Base-by-base conservation (phyloP, 2,888 invertebrate genomes). In the Lochmaea crataegi region DNA sequence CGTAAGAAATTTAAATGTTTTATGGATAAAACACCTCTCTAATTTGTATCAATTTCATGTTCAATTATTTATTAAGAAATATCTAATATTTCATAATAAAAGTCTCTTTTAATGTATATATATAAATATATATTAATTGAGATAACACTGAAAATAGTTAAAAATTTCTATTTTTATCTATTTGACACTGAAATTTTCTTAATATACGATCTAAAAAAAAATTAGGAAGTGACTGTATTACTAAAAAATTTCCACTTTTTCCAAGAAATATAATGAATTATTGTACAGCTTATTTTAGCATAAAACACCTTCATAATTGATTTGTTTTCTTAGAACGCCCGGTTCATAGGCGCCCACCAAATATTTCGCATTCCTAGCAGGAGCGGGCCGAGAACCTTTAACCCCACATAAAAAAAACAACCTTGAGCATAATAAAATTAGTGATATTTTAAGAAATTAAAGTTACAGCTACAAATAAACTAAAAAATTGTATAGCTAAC, bases 141-240 rank as follows among this genome's bases (percentile, higher is more conserved):
- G 0, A 0, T 32, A 32, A 4, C 6, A 32, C 32, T 32, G 6
- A 42, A 42, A 42, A 42, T 42, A 42, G 42, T 42, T 42, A 14
- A 45, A 38, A 14, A 45, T 45, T 45, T 45, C 45, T 45, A 12
- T 45, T 45, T 45, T 45, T 45, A 45, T 11, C 12, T 45, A 14
- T 45, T 45, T 45, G 45, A 12, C 45, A 45, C 14, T 45, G 45
- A 42, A 10, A 42, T 42, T 32, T 12, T 42, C 42, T 42, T 42
- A 42, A 45, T 12, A 45, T 45, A 45, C 0, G 45, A 38, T 38
- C 32, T 38, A 38, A 38, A 38, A 38, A 38, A 60, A n/a, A n/a
- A n/a, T n/a, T 61, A 61, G 61, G 61, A 61, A 61, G 61, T 61
- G 61, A 61, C 61, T 61, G n/a, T 61, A 42, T 61, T 41, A 61